phyloP scores from a whole-genome alignment of 2,113 vertebrate species.

The Myrmecophaga tridactyla region DNA sequence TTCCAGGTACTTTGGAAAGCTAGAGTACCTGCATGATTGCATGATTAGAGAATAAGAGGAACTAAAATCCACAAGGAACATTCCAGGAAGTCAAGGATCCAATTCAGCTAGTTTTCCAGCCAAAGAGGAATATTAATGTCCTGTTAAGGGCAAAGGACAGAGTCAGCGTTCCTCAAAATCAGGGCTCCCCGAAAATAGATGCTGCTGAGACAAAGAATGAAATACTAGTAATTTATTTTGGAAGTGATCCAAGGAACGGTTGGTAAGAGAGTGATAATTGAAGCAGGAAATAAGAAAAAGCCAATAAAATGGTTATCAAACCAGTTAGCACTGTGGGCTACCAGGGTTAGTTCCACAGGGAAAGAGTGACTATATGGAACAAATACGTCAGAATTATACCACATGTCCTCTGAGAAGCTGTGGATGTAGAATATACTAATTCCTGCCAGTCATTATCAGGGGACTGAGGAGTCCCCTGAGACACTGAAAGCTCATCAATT shows the following conservation, averaged over 20 bases:
- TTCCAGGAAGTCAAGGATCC: neutral
- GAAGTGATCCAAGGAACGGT: neutral
- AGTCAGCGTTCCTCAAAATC: neutral
- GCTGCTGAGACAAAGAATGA: neutral
- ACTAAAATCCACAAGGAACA: neutral
- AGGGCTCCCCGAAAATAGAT: neutral
- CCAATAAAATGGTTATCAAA: neutral
- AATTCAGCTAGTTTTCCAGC: neutral
- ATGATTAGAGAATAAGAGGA: neutral
- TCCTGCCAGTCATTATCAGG: neutral
- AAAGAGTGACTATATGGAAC: neutral
- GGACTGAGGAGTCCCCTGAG: neutral
- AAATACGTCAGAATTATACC: neutral
- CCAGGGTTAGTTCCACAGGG: neutral
- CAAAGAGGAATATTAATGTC: neutral
- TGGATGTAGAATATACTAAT: neutral
- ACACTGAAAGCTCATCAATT: neutral
- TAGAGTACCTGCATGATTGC: neutral
- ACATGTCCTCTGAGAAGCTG: neutral
- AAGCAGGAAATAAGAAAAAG: neutral
- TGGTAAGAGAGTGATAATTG: rapidly evolving
- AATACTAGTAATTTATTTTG: neutral
- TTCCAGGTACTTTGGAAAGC: neutral
- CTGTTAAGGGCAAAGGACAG: neutral
- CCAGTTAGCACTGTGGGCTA: neutral